Evolutionary conservation across 2,797 vertebrate genomes (phyloP), one percentile per base, ranked within the genome.

Genomic region (Gymnoscopelus microlampas): DNA sequence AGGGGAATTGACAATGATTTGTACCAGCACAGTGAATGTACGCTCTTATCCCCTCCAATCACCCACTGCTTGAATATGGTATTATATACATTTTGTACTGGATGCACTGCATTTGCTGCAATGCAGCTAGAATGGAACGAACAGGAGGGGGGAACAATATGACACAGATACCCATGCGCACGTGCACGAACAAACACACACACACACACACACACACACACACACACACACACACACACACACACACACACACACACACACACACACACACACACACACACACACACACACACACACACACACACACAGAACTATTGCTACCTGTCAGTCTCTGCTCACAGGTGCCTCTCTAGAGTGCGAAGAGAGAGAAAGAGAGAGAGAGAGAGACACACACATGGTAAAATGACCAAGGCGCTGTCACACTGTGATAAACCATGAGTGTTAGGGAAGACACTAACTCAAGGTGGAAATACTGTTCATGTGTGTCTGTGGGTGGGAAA

Each of bases 231-330:
- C 50, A 63, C 71, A 10, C 54, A 55, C 66, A 76, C 74, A 87
- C 77, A 84, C 73, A 73, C 69, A 81, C 73, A 78, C 66, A 67
- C 68, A 70, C 77, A 78, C 77, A 76, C 79, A 78, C 57, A 82
- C 77, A 82, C 63, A 73, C 68, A 10, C n/a, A 64, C 62, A 66
- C 71, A 70, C n/a, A 44, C 53, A 32, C 60, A 67, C 48, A 39
- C 68, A 73, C 23, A 63, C 53, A 64, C 58, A 55, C 26, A 70
- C 44, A 56, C 50, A 26, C 61, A 66, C 51, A 23, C 6, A 53
- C 15, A 53, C 50, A 67, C 24, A 66, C n/a, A 64, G 3, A 69
- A 56, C 76, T 70, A 68, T 44, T 69, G 60, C 61, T 65, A 66
- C 19, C 66, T 79, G 79, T 82, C 75, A 80, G 8, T 82, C 48